These are phyloP conservation scores for Ophonus ardosiacus DNA, from an alignment of 2,888 invertebrate species.

Conservation along the genomic window DNA sequence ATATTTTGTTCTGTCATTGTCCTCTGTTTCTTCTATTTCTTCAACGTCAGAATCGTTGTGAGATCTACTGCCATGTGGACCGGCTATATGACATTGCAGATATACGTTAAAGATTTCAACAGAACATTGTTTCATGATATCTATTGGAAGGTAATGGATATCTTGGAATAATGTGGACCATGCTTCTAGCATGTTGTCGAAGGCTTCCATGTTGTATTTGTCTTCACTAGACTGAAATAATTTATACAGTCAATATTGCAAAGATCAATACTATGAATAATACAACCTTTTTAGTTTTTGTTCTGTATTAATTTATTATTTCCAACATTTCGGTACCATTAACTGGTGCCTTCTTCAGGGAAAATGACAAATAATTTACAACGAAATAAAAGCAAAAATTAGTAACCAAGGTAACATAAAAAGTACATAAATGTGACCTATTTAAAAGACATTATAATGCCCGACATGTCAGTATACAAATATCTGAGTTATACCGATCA, in stretches of 20 bases:
- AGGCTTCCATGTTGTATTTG: slow-evolving; percentile 82
- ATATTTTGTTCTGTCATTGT: slow-evolving; percentile 82
- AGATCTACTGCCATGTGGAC: slow-evolving; percentile 86
- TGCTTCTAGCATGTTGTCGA: slow-evolving; percentile 83
- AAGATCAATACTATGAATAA: background rate
- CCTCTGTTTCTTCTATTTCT: slow-evolving; percentile 82
- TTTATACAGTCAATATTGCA: background rate
- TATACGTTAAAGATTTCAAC: slow-evolving; percentile 87
- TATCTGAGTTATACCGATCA: too few species aligned
- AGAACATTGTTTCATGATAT: slow-evolving; percentile 73
- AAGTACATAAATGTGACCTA: too few species aligned
- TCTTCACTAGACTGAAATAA: slow-evolving; percentile 72
- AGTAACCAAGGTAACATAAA: too few species aligned
- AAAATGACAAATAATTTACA: too few species aligned
- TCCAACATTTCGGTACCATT: too few species aligned
- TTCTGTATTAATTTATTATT: too few species aligned
- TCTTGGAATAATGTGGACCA: slow-evolving; percentile 81
- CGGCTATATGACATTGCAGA: slow-evolving; percentile 87
- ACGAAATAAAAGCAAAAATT: too few species aligned
- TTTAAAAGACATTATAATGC: too few species aligned
- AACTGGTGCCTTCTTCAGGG: too few species aligned
- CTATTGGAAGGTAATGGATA: slow-evolving; percentile 73
- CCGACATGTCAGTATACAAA: too few species aligned
- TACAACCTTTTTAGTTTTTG: too few species aligned
- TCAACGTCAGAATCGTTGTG: slow-evolving; percentile 74